phyloP scores from a whole-genome alignment of 2,113 vertebrate genomes.

The Pelecanoides urinatrix region DNA sequence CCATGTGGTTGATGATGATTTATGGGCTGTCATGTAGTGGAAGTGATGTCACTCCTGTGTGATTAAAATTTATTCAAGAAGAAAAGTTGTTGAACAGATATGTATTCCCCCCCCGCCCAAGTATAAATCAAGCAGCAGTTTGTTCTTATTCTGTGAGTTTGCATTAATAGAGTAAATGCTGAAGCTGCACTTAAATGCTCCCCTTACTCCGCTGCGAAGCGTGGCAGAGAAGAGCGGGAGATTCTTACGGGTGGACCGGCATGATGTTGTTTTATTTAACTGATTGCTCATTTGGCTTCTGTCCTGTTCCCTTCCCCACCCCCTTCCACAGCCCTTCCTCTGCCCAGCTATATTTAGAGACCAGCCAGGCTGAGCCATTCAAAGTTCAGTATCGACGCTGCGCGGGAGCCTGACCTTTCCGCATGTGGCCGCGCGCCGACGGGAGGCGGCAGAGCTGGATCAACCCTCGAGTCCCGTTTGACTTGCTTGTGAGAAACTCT shows the following conservation, averaged over 20 bases:
- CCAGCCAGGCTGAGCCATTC: neutral
- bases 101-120: neutral
- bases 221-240: neutral
- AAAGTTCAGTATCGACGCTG: neutral
- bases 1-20: slow-evolving; percentile 36
- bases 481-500: neutral
- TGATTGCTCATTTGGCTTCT: neutral
- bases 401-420: neutral
- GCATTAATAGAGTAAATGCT: neutral
- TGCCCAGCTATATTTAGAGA: slow-evolving; percentile 12
- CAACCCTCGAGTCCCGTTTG: rapidly evolving
- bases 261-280: neutral
- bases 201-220: neutral
- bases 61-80: slow-evolving; percentile 28
- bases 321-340: neutral
- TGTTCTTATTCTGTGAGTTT: neutral
- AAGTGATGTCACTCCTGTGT: slow-evolving; percentile 47
- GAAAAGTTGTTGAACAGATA: neutral
- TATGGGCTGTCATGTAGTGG: slow-evolving; percentile 26
- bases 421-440: rapidly evolving
- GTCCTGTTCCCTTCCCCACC: neutral
- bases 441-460: neutral
- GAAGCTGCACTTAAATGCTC: neutral
- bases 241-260: neutral
- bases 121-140: slow-evolving; percentile 1